These are phyloP conservation scores for Andrena camellia DNA, from an alignment of 2,888 invertebrate genomes.

Conservation along the genomic window DNA sequence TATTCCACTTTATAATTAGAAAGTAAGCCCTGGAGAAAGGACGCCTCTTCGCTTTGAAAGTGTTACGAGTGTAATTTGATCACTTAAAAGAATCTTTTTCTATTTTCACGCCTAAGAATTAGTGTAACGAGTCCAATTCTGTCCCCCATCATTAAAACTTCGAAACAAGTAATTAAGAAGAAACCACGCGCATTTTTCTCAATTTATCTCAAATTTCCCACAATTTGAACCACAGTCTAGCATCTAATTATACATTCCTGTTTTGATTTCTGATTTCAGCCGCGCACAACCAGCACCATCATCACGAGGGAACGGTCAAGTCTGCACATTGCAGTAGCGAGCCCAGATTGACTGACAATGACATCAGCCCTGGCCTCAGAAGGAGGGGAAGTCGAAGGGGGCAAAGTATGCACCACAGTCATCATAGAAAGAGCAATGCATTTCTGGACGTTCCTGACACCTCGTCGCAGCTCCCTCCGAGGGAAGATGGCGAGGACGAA, in stretches of 20 bases:
- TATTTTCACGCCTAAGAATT: background rate
- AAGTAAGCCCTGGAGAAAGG: background rate
- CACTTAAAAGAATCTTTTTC: background rate
- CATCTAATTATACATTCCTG: background rate
- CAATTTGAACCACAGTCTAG: background rate
- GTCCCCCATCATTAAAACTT: background rate
- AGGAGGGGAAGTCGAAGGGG: slow-evolving; percentile 88
- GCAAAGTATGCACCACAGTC: slow-evolving; percentile 85
- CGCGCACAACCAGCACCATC: slow-evolving; percentile 74
- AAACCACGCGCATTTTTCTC: background rate
- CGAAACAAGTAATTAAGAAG: background rate
- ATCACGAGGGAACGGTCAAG: slow-evolving; percentile 85
- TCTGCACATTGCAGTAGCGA: slow-evolving; percentile 89
- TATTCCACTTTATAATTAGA: background rate
- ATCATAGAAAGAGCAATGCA: slow-evolving; percentile 89
- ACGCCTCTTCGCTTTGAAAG: background rate
- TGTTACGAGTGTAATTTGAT: background rate
- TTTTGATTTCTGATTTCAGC: slow-evolving; percentile 54
- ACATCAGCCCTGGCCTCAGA: slow-evolving; percentile 89
- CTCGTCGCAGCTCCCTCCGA: slow-evolving; percentile 87
- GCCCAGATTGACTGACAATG: slow-evolving; percentile 89
- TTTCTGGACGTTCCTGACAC: slow-evolving; percentile 90
- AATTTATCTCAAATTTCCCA: background rate
- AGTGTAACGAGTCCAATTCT: too few relatives aligned
- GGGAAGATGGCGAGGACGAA: slow-evolving; percentile 93